Evolutionary conservation across 1,140 invertebrate genomes (phyloP).

Genomic region (Leptinotarsa defecta): DNA sequence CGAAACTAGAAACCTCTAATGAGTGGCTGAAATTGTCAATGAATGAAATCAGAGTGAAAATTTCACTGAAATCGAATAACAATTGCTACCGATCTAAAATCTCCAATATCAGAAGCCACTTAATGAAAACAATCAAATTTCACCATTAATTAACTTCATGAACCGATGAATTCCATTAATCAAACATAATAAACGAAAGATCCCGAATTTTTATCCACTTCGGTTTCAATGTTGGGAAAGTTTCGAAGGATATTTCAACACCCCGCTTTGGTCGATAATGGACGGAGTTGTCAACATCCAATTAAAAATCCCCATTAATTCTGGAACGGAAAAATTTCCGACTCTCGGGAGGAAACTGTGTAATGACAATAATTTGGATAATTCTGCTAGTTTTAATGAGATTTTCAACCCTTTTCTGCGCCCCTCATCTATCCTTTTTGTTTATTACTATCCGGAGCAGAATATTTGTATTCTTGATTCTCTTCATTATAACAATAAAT

Average conservation of each 20-base stretch:
- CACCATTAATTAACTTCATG: neutral
- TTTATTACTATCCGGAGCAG: no score
- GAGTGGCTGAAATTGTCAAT: no score
- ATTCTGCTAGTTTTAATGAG: no score
- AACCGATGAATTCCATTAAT: neutral
- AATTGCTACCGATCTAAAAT: neutral
- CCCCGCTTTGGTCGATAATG: constrained; percentile 25
- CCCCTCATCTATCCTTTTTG: no score
- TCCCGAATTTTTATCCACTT: neutral
- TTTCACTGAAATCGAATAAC: neutral
- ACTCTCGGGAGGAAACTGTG: no score
- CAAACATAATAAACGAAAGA: neutral
- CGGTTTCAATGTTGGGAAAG: neutral
- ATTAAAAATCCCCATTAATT: constrained; percentile 16
- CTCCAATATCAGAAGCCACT: neutral
- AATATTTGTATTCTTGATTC: no score
- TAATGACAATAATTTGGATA: no score
- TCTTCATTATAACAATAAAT: no score
- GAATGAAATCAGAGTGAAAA: no score
- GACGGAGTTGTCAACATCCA: constrained; percentile 26
- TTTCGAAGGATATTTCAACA: neutral
- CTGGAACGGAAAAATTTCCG: neutral
- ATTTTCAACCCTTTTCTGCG: no score
- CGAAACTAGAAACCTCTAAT: no score
- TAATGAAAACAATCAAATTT: neutral